Evolutionary conservation across 2,888 invertebrate genomes (phyloP).

Genomic region (Amorpha juglandis): DNA sequence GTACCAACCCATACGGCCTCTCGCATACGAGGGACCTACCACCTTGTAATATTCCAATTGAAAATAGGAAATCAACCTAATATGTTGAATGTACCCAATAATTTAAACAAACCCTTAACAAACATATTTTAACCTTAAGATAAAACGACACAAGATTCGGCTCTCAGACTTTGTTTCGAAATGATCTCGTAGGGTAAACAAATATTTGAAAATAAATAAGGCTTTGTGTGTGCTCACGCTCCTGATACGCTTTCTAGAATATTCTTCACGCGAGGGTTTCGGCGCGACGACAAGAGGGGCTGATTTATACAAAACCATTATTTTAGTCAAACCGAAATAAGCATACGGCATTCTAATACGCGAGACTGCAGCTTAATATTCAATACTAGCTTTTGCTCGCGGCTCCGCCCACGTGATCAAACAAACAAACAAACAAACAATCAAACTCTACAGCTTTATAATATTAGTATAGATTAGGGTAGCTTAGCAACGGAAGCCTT

Average conservation of each 20-base stretch:
- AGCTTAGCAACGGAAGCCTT: no score
- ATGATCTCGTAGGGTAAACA: conserved; percentile 48
- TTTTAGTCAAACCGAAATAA: conserved; percentile 49
- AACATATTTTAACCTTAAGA: background rate
- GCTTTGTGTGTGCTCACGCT: conserved; percentile 46
- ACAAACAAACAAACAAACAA: no score
- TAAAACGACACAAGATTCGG: background rate
- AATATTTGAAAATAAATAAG: conserved; percentile 68
- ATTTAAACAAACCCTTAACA: background rate
- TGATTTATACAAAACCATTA: conserved; percentile 62
- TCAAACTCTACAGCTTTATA: no score
- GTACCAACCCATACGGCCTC: no score
- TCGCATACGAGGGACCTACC: no score
- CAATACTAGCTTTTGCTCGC: background rate
- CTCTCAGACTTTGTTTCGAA: conserved; percentile 13
- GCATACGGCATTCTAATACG: conserved; percentile 20
- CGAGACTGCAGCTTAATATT: conserved; percentile 22
- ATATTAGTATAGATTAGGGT: no score
- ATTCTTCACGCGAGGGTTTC: conserved; percentile 37
- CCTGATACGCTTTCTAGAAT: conserved; percentile 38
- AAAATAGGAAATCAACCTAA: no score
- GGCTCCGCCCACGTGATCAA: no score
- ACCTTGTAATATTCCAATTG: background rate
- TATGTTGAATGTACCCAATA: background rate
- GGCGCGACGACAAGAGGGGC: conserved; percentile 40